These are phyloP conservation scores for Pristionchus mayeri DNA, from an alignment of 2,888 invertebrate species.

Conservation along the genomic window DNA sequence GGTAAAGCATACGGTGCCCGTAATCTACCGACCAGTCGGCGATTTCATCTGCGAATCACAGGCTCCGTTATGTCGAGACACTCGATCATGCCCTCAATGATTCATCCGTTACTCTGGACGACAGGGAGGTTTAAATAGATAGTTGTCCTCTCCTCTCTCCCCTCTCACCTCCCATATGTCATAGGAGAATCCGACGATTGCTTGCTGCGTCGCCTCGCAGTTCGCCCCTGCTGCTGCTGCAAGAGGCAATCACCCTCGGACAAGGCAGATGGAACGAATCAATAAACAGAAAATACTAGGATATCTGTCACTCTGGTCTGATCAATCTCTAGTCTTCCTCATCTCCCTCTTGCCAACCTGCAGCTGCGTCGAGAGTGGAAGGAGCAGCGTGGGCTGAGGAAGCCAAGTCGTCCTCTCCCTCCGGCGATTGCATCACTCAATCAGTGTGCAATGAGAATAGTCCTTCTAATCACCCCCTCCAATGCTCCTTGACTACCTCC, in stretches of 20 bases:
- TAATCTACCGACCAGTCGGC: not conserved
- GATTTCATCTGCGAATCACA: not conserved
- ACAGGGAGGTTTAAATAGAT: not conserved
- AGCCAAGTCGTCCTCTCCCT: not conserved
- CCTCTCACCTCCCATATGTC: slow-evolving; percentile 40
- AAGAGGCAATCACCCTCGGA: not conserved
- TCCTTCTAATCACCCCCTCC: not conserved
- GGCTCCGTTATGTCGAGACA: slow-evolving; percentile 1
- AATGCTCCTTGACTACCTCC: no score
- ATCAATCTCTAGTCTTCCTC: no score
- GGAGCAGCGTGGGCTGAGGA: not conserved
- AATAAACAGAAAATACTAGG: no score
- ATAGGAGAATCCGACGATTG: slow-evolving; percentile 41
- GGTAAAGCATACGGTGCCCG: not conserved
- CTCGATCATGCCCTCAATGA: slow-evolving; percentile 5
- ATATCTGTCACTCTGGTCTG: no score
- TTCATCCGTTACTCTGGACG: not conserved
- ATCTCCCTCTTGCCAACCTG: not conserved
- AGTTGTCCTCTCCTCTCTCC: not conserved
- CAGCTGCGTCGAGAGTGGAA: not conserved
- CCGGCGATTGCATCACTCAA: not conserved
- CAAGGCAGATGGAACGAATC: no score
- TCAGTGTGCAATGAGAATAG: not conserved
- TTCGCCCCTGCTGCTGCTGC: not conserved
- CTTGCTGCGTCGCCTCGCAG: slow-evolving; percentile 28